Conservation (phyloP, 2,888 invertebrate species). For the Dyspetes luteomarginatus region DNA sequence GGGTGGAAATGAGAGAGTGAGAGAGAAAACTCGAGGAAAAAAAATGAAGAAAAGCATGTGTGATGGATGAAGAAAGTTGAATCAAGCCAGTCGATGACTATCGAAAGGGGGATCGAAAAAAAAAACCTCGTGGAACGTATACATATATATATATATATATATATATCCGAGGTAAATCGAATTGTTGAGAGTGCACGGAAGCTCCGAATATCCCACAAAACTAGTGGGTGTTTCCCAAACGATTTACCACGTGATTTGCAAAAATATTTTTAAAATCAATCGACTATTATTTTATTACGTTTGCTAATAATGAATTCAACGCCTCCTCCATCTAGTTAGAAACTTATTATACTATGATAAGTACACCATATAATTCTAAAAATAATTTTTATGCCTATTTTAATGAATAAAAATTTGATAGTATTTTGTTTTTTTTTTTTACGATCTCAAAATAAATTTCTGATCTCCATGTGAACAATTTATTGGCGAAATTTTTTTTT, state of each 20-base stretch:
- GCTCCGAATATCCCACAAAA: conserved; percentile 13
- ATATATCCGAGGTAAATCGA: conserved; percentile 32
- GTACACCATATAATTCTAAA: too few species aligned
- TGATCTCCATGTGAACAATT: too few species aligned
- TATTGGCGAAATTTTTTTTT: too few species aligned
- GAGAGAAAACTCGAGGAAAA: conserved; percentile 10
- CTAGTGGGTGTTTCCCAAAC: conserved; percentile 20
- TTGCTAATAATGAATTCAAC: too few species aligned
- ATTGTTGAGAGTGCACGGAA: conserved; percentile 24
- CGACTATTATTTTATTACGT: conserved; percentile 4
- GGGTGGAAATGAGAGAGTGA: conserved; percentile 6
- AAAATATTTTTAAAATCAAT: conserved; percentile 35
- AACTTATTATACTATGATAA: too few species aligned
- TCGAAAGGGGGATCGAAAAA: conserved; percentile 53
- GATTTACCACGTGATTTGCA: conserved; percentile 41
- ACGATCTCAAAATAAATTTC: too few species aligned
- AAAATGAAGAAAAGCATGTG: neutral
- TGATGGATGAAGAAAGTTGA: conserved; percentile 57
- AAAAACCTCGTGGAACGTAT: conserved; percentile 41
- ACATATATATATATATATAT: neutral
- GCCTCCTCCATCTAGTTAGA: too few species aligned
- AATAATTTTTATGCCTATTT: too few species aligned
- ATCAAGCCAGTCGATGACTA: conserved; percentile 42
- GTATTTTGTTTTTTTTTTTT: too few species aligned
- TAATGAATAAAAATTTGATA: too few species aligned